A percentile compares a stretch with the other conserved stretches of the same genome.
phyloP scores from a whole-genome alignment of 2,797 vertebrate genomes.

The Rhabdophis nuchalis region DNA sequence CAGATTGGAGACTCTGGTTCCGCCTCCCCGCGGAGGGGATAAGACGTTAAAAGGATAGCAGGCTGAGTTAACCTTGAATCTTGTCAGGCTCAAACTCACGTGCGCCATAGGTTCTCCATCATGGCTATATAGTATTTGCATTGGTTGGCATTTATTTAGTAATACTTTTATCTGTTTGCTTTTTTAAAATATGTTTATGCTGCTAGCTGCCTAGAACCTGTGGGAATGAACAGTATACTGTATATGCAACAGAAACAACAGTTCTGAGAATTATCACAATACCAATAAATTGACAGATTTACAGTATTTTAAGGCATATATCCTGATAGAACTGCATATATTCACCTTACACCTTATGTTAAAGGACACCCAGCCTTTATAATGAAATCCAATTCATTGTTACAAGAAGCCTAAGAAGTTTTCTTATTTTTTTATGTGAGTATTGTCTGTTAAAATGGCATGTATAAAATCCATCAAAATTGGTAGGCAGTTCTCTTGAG shows the following conservation, averaged over 20 bases:
- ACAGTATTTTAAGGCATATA: background rate
- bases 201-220: background rate
- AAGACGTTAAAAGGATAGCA: too few relatives aligned
- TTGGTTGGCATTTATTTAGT: background rate
- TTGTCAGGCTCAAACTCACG: too few relatives aligned
- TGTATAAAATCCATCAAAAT: conserved; percentile 20
- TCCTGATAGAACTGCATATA: conserved; percentile 18
- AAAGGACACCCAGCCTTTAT: conserved; percentile 22
- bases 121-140: background rate
- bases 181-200: background rate
- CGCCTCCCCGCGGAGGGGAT: too few relatives aligned
- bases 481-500: conserved; percentile 57
- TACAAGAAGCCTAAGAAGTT: conserved; percentile 29
- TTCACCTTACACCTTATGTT: background rate
- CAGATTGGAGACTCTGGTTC: too few relatives aligned
- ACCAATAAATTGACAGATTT: background rate
- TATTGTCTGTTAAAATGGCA: conserved; percentile 34
- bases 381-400: conserved; percentile 33
- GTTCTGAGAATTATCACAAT: background rate
- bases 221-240: background rate
- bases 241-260: background rate
- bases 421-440: conserved; percentile 33
- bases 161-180: background rate
- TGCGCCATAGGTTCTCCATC: too few relatives aligned
- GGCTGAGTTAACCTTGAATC: too few relatives aligned